Evolutionary conservation across 2,888 invertebrate species (phyloP).

Genomic region (Heliconius ethilla): DNA sequence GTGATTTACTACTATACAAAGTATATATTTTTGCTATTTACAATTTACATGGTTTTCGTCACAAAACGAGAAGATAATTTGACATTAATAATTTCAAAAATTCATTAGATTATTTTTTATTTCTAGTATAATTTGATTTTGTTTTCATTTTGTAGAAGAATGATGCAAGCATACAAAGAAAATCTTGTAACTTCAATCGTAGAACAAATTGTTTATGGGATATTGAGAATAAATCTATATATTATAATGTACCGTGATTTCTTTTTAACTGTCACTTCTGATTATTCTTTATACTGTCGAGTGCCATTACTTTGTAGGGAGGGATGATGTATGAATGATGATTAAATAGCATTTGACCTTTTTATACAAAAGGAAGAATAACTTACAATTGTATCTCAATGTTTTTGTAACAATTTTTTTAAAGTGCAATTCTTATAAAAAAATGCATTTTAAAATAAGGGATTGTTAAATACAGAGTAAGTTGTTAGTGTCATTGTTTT

Average conservation of each 20-base stretch:
- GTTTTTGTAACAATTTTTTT: background rate
- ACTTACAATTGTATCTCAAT: background rate
- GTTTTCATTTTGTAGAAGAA: constrained; percentile 23
- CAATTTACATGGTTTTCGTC: constrained; percentile 10
- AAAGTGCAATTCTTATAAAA: background rate
- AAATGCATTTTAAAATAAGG: background rate
- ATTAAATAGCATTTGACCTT: background rate
- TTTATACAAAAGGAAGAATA: background rate
- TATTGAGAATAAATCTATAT: constrained; percentile 43
- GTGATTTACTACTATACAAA: background rate
- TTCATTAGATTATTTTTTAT: background rate
- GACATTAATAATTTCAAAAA: constrained; percentile 8
- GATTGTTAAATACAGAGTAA: background rate
- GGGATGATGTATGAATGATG: background rate
- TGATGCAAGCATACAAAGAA: constrained; percentile 27
- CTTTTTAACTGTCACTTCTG: constrained; percentile 29
- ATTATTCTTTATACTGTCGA: background rate
- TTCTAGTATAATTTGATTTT: background rate
- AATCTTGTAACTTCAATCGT: constrained; percentile 20
- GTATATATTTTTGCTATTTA: constrained; percentile 12
- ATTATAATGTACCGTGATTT: constrained; percentile 40
- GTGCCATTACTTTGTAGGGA: constrained; percentile 1
- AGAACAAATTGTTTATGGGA: constrained; percentile 40
- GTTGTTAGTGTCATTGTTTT: background rate
- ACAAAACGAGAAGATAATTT: background rate